phyloP scores from a whole-genome alignment of 1,140 invertebrate species.

The Monochamus saltuarius region DNA sequence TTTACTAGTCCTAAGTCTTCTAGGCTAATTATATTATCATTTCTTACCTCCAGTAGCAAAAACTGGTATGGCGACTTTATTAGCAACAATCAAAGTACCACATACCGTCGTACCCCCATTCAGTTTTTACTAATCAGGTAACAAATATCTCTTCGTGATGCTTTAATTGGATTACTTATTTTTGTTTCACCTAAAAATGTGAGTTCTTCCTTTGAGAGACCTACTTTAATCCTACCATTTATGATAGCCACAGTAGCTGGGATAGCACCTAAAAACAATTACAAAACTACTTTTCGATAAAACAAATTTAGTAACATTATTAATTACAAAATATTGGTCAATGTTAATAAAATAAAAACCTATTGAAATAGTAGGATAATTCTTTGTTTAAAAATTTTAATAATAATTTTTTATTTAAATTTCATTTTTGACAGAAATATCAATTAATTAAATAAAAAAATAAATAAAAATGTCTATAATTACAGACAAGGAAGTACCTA shows the following conservation, averaged over 20 bases:
- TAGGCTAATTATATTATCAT: neutral
- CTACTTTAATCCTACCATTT: slow-evolving; percentile 81
- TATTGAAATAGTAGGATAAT: neutral
- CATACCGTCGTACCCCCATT: slow-evolving; percentile 96
- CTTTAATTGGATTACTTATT: slow-evolving; percentile 63
- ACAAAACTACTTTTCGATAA: neutral
- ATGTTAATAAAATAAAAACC: neutral
- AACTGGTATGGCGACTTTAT: slow-evolving; percentile 79
- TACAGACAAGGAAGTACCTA: too few relatives aligned
- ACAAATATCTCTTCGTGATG: slow-evolving; percentile 85
- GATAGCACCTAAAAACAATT: slow-evolving; percentile 64
- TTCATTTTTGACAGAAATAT: neutral
- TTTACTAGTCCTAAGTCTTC: neutral
- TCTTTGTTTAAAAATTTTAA: too few relatives aligned
- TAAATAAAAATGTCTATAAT: too few relatives aligned
- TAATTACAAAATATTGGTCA: neutral
- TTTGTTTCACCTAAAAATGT: slow-evolving; percentile 59
- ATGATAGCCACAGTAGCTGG: slow-evolving; percentile 94
- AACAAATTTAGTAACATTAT: too few relatives aligned
- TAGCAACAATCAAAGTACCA: slow-evolving; percentile 85
- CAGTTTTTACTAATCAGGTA: slow-evolving; percentile 68
- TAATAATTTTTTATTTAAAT: neutral
- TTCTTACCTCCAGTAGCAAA: slow-evolving; percentile 84
- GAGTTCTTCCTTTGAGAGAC: slow-evolving; percentile 68
- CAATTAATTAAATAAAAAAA: too few relatives aligned